phyloP scores from a whole-genome alignment of 2,797 vertebrate species.

The Varecia variegata region DNA sequence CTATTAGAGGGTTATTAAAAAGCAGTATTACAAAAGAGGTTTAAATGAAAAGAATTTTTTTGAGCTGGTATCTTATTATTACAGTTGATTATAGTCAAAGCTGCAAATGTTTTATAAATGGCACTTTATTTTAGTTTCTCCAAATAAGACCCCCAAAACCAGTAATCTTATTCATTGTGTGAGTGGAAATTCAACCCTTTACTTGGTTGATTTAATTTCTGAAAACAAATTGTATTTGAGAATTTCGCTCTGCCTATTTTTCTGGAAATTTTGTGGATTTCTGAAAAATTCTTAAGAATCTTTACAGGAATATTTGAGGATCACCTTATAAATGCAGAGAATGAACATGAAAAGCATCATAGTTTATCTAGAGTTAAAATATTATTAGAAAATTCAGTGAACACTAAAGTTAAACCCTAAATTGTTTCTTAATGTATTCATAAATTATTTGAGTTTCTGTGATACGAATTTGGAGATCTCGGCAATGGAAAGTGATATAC shows the following conservation, averaged over 20 bases:
- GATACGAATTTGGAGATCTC: not conserved
- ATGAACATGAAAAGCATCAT: not conserved
- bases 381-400: not conserved
- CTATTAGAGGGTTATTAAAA: conserved; percentile 91
- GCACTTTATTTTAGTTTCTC: conserved; percentile 77
- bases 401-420: not conserved
- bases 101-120: conserved; percentile 80
- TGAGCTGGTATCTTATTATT: conserved; percentile 84
- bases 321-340: conserved; percentile 3
- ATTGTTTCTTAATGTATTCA: not conserved
- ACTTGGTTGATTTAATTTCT: conserved; percentile 70
- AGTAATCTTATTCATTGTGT: conserved; percentile 71
- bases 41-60: conserved; percentile 85
- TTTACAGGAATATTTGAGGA: conserved; percentile 7
- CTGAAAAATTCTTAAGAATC: conserved; percentile 28
- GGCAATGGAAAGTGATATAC: not conserved
- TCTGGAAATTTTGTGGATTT: conserved; percentile 44
- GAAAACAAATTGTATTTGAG: conserved; percentile 69
- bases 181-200: conserved; percentile 69
- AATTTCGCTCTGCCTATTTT: conserved; percentile 62
- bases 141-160: conserved; percentile 62
- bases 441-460: conserved; percentile 27
- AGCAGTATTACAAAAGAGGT: conserved; percentile 85
- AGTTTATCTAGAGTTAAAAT: not conserved
- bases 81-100: conserved; percentile 82